Conservation (phyloP, 2,888 invertebrate genomes). For the Monopis laevigella region DNA sequence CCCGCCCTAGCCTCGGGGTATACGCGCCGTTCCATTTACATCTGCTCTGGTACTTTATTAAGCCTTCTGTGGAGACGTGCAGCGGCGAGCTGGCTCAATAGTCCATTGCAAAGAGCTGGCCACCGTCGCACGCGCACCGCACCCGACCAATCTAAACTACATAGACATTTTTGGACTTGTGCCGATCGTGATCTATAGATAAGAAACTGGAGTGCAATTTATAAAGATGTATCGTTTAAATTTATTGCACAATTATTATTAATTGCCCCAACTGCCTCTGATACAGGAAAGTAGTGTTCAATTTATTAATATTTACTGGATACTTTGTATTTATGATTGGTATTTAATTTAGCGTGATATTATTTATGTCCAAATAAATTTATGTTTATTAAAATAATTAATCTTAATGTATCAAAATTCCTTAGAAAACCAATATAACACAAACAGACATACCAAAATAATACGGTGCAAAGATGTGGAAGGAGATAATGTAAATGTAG, state of each 20-base stretch:
- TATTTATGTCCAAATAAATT: no score
- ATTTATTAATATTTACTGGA: conserved; percentile 24
- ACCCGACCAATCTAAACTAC: neutral
- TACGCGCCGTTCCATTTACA: conserved; percentile 59
- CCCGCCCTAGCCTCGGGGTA: conserved; percentile 63
- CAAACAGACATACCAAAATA: no score
- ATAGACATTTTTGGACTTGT: conserved; percentile 31
- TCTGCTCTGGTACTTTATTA: conserved; percentile 62
- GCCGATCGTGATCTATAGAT: conserved; percentile 25
- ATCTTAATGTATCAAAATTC: no score
- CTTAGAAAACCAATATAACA: no score
- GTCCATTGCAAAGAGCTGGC: conserved; percentile 13
- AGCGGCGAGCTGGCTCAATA: conserved; percentile 22
- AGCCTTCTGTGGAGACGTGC: conserved; percentile 41
- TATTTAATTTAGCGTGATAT: conserved; percentile 23
- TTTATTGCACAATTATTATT: conserved; percentile 37
- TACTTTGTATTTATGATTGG: conserved; percentile 25
- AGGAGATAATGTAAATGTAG: no score
- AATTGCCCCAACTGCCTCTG: conserved; percentile 25
- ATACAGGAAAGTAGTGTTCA: conserved; percentile 25
- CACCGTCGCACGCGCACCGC: conserved; percentile 10
- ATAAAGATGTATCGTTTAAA: conserved; percentile 29
- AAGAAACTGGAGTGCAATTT: conserved; percentile 21
- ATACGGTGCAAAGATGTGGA: no score
- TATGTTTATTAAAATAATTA: no score